phyloP scores from a whole-genome alignment of 2,797 vertebrate genomes.

The Silurus lanzhouensis region DNA sequence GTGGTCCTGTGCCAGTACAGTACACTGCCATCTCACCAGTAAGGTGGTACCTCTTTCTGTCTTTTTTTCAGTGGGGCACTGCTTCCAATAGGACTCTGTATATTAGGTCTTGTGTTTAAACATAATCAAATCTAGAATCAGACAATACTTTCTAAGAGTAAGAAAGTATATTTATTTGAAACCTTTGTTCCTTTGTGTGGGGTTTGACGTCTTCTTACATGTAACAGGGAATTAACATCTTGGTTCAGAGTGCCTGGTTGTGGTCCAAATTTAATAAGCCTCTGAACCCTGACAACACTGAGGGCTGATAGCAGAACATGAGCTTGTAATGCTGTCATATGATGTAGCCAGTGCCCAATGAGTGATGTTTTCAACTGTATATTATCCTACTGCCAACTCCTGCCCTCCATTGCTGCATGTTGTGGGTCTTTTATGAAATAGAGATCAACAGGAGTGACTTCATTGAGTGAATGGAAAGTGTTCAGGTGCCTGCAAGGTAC shows the following conservation, averaged over 20 bases:
- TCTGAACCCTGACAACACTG: neutral
- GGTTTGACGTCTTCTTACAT: too few relatives aligned
- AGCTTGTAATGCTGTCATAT: neutral
- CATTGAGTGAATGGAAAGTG: neutral
- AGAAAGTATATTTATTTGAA: neutral
- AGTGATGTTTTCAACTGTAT: too few relatives aligned
- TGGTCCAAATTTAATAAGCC: neutral
- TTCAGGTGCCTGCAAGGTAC: neutral
- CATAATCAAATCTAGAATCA: neutral
- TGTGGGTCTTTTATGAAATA: neutral
- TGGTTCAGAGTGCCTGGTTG: too few relatives aligned
- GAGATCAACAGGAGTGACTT: neutral
- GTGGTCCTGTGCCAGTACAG: neutral
- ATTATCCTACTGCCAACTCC: neutral
- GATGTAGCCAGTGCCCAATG: too few relatives aligned
- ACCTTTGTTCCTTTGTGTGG: too few relatives aligned
- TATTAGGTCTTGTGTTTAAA: neutral
- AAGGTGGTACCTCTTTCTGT: neutral
- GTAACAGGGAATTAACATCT: too few relatives aligned
- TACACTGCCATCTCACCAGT: neutral
- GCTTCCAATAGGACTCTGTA: neutral
- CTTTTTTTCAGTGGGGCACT: neutral
- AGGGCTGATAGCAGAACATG: neutral
- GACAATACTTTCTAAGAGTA: neutral
- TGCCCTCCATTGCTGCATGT: too few relatives aligned